Evolutionary conservation across 2,113 vertebrate species (phyloP).

Genomic region (Xenopus borealis): DNA sequence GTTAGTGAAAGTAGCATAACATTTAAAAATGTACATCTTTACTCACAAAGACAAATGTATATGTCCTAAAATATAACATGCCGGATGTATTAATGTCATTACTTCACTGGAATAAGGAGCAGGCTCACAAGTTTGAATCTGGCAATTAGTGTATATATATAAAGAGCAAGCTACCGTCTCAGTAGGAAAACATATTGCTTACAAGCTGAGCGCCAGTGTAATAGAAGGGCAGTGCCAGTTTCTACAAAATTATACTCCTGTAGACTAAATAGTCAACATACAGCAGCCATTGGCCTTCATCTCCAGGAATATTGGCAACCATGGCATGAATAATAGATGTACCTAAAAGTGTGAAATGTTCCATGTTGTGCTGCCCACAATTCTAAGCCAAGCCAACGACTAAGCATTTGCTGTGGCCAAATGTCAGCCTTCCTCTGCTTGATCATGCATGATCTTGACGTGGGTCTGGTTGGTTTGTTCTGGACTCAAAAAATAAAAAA

Average conservation of each 20-base stretch:
- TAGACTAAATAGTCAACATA: conserved; percentile 40
- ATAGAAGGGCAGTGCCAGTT: conserved; percentile 4
- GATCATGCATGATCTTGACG: conserved; percentile 15
- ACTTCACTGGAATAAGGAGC: background rate
- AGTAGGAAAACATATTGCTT: conserved; percentile 4
- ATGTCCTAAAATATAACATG: no score
- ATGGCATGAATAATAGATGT: conserved; percentile 34
- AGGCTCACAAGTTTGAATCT: background rate
- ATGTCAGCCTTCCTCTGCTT: conserved; percentile 12
- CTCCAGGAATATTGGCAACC: conserved; percentile 36
- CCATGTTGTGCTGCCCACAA: conserved; percentile 24
- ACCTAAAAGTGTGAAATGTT: conserved; percentile 32
- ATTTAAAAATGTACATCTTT: no score
- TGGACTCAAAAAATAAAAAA: conserved; percentile 7
- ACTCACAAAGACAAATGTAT: no score
- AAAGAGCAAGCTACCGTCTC: background rate
- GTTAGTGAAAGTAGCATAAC: no score
- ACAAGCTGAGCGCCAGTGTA: conserved; percentile 8
- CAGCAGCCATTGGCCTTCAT: conserved; percentile 25
- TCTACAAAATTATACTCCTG: conserved; percentile 10
- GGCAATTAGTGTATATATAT: background rate
- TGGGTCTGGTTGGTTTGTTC: conserved; percentile 1
- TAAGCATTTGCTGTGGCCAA: conserved; percentile 17
- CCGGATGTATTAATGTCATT: no score
- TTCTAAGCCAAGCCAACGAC: conserved; percentile 17